Conservation (phyloP, 2,888 invertebrate genomes). For the Eudemis profundana region DNA sequence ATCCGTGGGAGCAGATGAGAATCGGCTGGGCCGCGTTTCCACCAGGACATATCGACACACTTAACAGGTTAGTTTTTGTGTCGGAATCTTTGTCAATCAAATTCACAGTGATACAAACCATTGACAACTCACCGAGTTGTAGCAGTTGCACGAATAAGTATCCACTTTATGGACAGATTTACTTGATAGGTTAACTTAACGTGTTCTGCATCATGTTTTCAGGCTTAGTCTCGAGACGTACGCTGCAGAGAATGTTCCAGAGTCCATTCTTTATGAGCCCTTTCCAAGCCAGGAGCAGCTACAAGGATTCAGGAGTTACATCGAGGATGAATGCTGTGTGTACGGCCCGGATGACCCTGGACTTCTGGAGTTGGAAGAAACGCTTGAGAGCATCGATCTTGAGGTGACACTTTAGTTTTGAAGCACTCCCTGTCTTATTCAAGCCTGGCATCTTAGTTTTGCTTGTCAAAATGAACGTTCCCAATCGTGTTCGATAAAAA, state of each 20-base stretch:
- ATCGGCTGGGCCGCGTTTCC: slow-evolving; percentile 67
- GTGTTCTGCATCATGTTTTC: not conserved
- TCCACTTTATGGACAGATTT: too few relatives aligned
- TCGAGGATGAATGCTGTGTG: slow-evolving; percentile 68
- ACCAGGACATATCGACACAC: slow-evolving; percentile 64
- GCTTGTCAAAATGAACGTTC: too few relatives aligned
- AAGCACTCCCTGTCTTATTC: too few relatives aligned
- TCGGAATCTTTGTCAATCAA: not conserved
- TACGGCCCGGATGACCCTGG: slow-evolving; percentile 70
- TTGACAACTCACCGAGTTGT: not conserved
- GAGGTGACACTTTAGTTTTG: slow-evolving; percentile 58
- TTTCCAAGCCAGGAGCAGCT: slow-evolving; percentile 59
- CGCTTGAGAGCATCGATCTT: slow-evolving; percentile 61
- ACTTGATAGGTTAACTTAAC: too few relatives aligned
- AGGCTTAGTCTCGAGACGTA: slow-evolving; percentile 56
- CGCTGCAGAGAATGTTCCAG: slow-evolving; percentile 54
- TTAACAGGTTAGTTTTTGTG: slow-evolving; percentile 60
- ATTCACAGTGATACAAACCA: too few relatives aligned
- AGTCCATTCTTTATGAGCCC: slow-evolving; percentile 49
- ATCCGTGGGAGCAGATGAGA: slow-evolving; percentile 70
- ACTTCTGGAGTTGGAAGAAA: slow-evolving; percentile 64
- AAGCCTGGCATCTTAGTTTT: too few relatives aligned
- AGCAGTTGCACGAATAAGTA: too few relatives aligned
- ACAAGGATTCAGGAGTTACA: slow-evolving; percentile 65
- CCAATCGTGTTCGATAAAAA: too few relatives aligned